Conservation (phyloP, 2,113 vertebrate genomes). For the Sapajus apella region DNA sequence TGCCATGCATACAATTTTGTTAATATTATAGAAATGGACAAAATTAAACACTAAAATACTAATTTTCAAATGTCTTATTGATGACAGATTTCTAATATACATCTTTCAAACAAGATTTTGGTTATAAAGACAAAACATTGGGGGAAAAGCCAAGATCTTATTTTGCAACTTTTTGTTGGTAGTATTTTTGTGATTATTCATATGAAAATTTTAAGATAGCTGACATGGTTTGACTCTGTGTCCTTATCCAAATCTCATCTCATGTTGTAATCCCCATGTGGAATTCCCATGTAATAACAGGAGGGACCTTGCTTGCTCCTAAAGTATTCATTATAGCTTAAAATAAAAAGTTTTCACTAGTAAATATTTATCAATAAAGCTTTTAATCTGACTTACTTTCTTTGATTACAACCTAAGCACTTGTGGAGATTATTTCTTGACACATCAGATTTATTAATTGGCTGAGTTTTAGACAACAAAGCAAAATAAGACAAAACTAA, state of each 20-base stretch:
- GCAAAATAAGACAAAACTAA: background rate
- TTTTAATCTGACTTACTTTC: background rate
- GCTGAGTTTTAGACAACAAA: background rate
- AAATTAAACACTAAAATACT: background rate
- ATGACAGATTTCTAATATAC: background rate
- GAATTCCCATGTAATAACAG: too few species aligned
- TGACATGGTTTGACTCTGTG: too few species aligned
- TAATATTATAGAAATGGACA: background rate
- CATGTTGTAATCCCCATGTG: too few species aligned
- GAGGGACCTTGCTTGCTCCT: background rate
- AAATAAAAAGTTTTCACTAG: background rate
- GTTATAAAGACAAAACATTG: background rate
- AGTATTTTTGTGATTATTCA: background rate
- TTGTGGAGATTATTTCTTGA: background rate
- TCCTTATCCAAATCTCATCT: too few species aligned
- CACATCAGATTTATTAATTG: background rate
- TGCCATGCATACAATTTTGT: background rate
- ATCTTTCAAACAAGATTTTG: background rate
- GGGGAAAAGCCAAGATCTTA: background rate
- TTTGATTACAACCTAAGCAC: background rate
- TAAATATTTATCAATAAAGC: background rate
- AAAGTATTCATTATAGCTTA: background rate
- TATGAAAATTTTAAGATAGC: background rate
- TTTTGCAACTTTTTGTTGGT: background rate
- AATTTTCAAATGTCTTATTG: background rate